Base-by-base conservation (phyloP, 2,888 invertebrate genomes). In the Cryptocephalus moraei region DNA sequence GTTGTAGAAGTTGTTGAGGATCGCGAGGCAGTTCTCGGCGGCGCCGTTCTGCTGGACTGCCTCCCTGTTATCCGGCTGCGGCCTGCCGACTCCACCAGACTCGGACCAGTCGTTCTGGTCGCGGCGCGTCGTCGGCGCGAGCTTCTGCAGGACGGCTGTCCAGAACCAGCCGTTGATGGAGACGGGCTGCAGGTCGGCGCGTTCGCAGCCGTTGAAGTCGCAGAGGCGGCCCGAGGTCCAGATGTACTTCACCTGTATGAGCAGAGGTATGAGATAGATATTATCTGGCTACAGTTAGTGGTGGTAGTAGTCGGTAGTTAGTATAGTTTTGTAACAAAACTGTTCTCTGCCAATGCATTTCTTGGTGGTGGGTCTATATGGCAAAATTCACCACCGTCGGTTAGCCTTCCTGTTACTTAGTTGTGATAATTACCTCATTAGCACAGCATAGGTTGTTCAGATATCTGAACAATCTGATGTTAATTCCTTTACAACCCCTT, bases 221-320 rank as follows among this genome's bases (percentile, higher is more conserved):
- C 91, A 91, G 43, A 89, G 74, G 54, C 91, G 84, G 48, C 91
- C 91, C 44, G 88, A 88, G 22, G 91, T 91, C 91, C 91, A 91
- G 65, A 91, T 91, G 72, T 91, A 91, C 73, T 88, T 88, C 33
- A 87, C 81, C 79, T 87, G 70, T n/a, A n/a, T n/a, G n/a, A n/a
- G n/a, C n/a, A n/a, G n/a, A n/a, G n/a, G n/a, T n/a, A n/a, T n/a
- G n/a, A n/a, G n/a, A n/a, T n/a, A n/a, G n/a, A n/a, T n/a, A n/a
- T n/a, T n/a, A n/a, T n/a, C n/a, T n/a, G n/a, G n/a, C n/a, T n/a
- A n/a, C n/a, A n/a, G n/a, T n/a, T n/a, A n/a, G n/a, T n/a, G n/a
- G n/a, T n/a, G n/a, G n/a, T n/a, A n/a, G n/a, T n/a, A n/a, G n/a
- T n/a, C n/a, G n/a, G n/a, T n/a, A n/a, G n/a, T n/a, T n/a, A n/a